Conservation (phyloP, 2,888 invertebrate genomes). For the Oligia strigilis region DNA sequence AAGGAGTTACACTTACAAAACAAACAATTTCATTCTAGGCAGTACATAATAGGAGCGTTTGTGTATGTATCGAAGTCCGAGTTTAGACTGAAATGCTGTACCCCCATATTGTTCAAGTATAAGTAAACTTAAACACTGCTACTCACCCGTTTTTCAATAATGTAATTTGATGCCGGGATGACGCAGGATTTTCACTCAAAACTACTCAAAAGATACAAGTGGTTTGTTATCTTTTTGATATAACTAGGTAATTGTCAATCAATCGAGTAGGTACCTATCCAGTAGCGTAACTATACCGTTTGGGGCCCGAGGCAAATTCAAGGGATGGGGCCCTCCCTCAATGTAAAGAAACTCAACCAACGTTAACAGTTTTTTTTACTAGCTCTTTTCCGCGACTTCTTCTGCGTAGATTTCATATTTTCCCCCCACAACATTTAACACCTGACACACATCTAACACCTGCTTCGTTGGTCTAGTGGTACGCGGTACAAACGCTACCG, state of each 20-base stretch:
- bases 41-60: constrained; percentile 25
- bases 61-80: constrained; percentile 45
- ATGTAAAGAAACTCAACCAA: no score
- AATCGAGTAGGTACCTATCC: background rate
- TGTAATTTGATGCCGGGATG: constrained; percentile 8
- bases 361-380: no score
- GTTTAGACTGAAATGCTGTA: constrained; percentile 29
- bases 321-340: no score
- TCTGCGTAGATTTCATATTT: no score
- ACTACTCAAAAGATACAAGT: background rate
- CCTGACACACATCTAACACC: no score
- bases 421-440: no score
- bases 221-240: background rate
- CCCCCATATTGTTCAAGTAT: constrained; percentile 26
- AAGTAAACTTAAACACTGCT: background rate
- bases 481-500: no score
- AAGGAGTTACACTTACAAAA: constrained; percentile 19
- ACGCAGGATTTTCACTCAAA: background rate
- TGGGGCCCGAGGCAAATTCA: no score
- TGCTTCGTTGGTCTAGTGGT: no score
- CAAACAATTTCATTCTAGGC: constrained; percentile 37
- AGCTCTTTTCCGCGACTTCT: no score
- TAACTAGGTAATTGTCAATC: background rate
- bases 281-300: no score
- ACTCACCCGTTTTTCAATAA: constrained; percentile 11